Evolutionary conservation across 30 jellyfish, hydroid and myxozoan species (phyloP).

Genomic region (Cassiopea andromeda): DNA sequence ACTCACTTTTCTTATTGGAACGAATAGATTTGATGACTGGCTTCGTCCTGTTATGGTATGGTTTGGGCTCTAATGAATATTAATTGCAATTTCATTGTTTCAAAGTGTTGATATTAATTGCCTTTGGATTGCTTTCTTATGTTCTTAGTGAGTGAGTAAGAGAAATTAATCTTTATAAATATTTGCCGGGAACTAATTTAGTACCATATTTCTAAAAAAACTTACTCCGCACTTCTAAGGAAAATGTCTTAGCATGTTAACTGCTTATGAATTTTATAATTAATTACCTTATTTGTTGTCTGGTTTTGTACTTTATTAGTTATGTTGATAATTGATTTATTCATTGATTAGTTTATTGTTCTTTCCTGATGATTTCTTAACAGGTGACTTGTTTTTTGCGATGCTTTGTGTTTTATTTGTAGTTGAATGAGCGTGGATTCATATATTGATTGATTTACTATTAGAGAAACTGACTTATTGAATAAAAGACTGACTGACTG

Average conservation of each 20-base stretch:
- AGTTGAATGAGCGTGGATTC: background rate
- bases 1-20: conserved; percentile 27
- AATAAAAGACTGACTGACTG: background rate
- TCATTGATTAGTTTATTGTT: background rate
- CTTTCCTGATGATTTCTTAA: too few species aligned
- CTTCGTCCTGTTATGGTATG: conserved; percentile 44
- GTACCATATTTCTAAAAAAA: too few species aligned
- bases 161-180: too few species aligned
- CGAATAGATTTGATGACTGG: conserved; percentile 33
- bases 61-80: background rate
- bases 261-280: too few species aligned
- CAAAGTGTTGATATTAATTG: background rate
- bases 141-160: too few species aligned
- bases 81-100: background rate
- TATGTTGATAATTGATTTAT: background rate
- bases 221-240: too few species aligned
- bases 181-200: too few species aligned
- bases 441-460: background rate
- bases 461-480: background rate
- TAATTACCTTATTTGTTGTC: background rate
- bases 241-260: too few species aligned
- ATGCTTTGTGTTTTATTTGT: background rate
- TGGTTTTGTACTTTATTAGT: background rate
- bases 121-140: too few species aligned
- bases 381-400: background rate